These are phyloP conservation scores for Luperina nickerlii DNA, from an alignment of 2,888 invertebrate genomes.

Conservation along the genomic window DNA sequence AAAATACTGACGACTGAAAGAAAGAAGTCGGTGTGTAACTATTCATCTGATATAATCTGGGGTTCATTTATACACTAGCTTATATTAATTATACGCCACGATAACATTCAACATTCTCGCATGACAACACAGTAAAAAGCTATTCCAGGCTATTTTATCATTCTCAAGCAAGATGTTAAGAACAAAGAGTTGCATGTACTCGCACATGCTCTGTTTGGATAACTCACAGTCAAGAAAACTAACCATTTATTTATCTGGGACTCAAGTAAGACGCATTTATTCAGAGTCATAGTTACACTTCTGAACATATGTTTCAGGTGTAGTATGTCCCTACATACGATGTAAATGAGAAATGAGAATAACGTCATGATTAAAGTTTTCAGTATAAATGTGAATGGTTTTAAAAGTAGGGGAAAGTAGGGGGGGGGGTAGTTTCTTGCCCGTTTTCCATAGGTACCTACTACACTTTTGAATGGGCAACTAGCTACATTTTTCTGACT, in stretches of 20 bases:
- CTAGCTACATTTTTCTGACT: too few species aligned
- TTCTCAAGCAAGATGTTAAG: constrained; percentile 1
- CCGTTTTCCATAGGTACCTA: too few species aligned
- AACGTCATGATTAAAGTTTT: neutral
- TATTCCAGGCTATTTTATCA: neutral
- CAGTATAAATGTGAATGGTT: neutral
- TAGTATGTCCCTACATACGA: constrained; percentile 23
- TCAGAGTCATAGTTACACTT: constrained; percentile 62
- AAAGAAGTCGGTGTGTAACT: too few species aligned
- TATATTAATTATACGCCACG: neutral
- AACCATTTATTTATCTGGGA: constrained; percentile 46
- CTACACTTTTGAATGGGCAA: too few species aligned
- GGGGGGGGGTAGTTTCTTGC: too few species aligned
- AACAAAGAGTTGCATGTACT: constrained; percentile 7
- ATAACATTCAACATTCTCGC: neutral
- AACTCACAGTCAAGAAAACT: constrained; percentile 24
- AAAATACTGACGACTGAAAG: too few species aligned
- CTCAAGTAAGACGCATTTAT: constrained; percentile 56
- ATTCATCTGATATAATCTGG: too few species aligned
- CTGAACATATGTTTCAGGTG: constrained; percentile 38
- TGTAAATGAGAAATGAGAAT: neutral
- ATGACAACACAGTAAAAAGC: neutral
- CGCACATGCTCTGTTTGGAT: neutral
- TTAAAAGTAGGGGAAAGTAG: neutral
- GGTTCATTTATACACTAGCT: too few species aligned